Evolutionary conservation across 2,113 vertebrate genomes (phyloP).

Genomic region (Synodontis membranacea): DNA sequence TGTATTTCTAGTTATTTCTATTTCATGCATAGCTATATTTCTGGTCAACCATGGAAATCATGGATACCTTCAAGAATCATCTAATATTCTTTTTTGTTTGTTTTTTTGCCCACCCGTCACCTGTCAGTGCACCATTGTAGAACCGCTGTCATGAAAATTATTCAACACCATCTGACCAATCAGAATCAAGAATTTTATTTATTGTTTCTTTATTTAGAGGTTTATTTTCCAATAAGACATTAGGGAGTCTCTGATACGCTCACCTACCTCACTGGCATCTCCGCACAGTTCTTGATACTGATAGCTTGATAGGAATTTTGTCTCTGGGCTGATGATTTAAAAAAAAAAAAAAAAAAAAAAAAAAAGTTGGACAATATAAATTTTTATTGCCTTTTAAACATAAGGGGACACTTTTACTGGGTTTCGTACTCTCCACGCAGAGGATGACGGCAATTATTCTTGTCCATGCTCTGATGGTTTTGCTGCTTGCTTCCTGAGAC

Average conservation of each 20-base stretch:
- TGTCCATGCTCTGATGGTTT: conserved; percentile 23
- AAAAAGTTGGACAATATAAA: not conserved
- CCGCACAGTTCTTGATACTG: not conserved
- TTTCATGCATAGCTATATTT: too few species aligned
- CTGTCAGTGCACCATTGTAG: not conserved
- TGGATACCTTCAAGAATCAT: not conserved
- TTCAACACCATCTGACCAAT: not conserved
- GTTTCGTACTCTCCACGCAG: not conserved
- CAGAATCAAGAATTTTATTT: not conserved
- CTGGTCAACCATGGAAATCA: not conserved
- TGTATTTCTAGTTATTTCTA: too few species aligned
- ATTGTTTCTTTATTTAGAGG: too few species aligned
- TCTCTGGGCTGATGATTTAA: not conserved
- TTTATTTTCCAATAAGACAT: not conserved
- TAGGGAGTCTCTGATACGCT: not conserved
- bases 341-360: not conserved
- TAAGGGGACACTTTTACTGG: not conserved
- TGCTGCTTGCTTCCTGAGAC: conserved; percentile 1
- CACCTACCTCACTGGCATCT: too few species aligned
- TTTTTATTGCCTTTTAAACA: conserved; percentile 19
- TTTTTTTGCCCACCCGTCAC: not conserved
- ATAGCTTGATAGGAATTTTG: not conserved
- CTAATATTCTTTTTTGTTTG: not conserved
- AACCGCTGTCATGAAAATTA: not conserved
- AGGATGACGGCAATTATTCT: conserved; percentile 34